Evolutionary conservation across 2,797 vertebrate genomes (phyloP), one percentile per base, ranked within the genome.

Genomic region (Tenualosa thibaudeaui): DNA sequence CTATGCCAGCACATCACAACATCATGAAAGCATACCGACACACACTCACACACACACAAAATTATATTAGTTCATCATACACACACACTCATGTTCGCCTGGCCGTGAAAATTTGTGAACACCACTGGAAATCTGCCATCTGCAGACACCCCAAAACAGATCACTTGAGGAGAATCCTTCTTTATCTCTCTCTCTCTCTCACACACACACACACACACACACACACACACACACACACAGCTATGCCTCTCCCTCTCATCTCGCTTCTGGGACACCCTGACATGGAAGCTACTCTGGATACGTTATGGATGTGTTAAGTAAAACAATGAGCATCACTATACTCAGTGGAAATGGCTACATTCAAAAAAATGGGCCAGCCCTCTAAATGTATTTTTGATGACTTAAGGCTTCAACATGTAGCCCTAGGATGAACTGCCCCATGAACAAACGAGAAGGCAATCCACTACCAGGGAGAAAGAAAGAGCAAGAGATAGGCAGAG

Each of bases 31-130:
- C 58, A 60, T 60, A 37, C 24, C 1, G 1, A 37, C 26, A 37
- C 24, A 71, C 24, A 37, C 65, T 37, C 65, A 71, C 26, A 71
- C 65, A 71, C 65, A 68, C 65, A 68, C 65, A 68, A 26, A 75
- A 37, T 43, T 15, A 75, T 15, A 75, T n/a, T 31, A 75, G 68
- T 75, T 43, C 68, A 75, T 13, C 31, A 15, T 75, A 62, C 58
- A 24, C 58, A 62, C 58, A 24, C 56, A 60, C 3, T 17, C 53
- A 54, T 6, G 12, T 7, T 13, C 10, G 31, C 15, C 15, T 15
- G 40, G 31, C 68, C 0, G 37, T 40, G 31, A 0, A 26, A 37
- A 24, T 37, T 31, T 68, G 13, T 1, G 58, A 24, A 17, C 7
- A 9, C 71, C 37, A 2, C 71, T 78, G 40, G 12, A 68, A 10